Conservation (phyloP, 2,113 vertebrate genomes). For the Arvicanthis niloticus region DNA sequence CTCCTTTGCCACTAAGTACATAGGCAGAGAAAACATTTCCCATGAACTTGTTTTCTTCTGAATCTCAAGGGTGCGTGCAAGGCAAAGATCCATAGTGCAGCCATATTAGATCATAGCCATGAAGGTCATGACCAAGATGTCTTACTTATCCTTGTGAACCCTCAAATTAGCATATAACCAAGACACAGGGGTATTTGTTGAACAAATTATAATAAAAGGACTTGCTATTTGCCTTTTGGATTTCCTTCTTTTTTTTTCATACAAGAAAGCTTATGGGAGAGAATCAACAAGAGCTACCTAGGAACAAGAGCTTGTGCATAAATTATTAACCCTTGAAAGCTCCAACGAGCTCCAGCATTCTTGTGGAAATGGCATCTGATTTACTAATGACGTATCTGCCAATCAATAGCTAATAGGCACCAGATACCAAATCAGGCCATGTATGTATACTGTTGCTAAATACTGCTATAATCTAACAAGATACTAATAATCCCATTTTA, state of each 20-base stretch:
- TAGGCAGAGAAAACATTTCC: background rate
- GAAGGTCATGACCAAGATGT: constrained; percentile 45
- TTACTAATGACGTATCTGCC: background rate
- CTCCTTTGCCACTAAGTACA: background rate
- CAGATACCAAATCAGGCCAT: background rate
- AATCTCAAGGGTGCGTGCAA: background rate
- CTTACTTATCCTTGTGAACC: constrained; percentile 48
- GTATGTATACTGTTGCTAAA: background rate
- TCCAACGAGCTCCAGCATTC: background rate
- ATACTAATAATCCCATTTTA: background rate
- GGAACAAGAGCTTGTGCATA: background rate
- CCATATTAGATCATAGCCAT: constrained; percentile 28
- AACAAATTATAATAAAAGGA: constrained; percentile 68
- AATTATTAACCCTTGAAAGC: background rate
- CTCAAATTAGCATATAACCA: constrained; percentile 29
- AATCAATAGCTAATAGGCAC: background rate
- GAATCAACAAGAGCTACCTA: background rate
- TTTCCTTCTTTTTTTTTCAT: constrained; percentile 8
- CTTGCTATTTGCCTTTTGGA: constrained; percentile 76
- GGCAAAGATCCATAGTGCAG: background rate
- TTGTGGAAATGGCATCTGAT: background rate
- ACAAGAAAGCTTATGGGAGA: constrained; percentile 4
- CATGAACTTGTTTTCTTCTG: background rate
- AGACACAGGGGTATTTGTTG: constrained; percentile 55
- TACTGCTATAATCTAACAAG: background rate